Evolutionary conservation across 1,140 invertebrate species (phyloP), one percentile per base, ranked within the genome.

Genomic region (Drusus annulatus): DNA sequence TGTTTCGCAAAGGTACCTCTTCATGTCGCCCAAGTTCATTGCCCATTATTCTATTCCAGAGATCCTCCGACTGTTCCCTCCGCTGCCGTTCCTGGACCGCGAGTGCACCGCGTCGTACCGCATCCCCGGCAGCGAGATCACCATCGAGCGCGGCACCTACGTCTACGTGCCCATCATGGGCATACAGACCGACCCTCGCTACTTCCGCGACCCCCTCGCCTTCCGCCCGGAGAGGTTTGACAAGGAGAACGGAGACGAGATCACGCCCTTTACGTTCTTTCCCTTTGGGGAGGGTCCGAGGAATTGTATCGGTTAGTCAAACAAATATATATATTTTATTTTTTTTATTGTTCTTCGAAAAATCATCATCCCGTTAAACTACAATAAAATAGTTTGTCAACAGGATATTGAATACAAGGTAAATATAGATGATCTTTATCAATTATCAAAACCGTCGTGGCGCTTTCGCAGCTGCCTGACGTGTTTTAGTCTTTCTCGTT

Each of bases 211-310:
- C 54, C 94, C 96, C 0, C 89, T 93, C 6, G 85, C 85, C 8
- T 97, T 94, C 85, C 91, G 93, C 84, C 96, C 96, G 0, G 93
- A 95, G 60, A 89, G 95, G 81, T 96, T 96, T 21, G 50, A 63
- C 31, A 81, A 79, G 52, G 79, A 80, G 8, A 36, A 45, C 6
- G 56, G 25, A 5, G 54, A 79, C 23, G 13, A 69, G 2, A 80
- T 83, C 2, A 51, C 58, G 0, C 82, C 82, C 5, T 83, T 83
- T 36, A 84, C 84, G 3, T 85, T 77, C 54, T 68, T 85, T 3
- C 83, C 84, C 10, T 84, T 85, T 76, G 84, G 84, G 6, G 84
- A 84, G 78, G 84, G 84, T 3, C 84, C 84, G 15, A 81, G 84
- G 68, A 78, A 81, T 8, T 85, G 84, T 65, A 81, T 85, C 28